Conservation (phyloP, 2,888 invertebrate species). For the Athrips mouffetella region DNA sequence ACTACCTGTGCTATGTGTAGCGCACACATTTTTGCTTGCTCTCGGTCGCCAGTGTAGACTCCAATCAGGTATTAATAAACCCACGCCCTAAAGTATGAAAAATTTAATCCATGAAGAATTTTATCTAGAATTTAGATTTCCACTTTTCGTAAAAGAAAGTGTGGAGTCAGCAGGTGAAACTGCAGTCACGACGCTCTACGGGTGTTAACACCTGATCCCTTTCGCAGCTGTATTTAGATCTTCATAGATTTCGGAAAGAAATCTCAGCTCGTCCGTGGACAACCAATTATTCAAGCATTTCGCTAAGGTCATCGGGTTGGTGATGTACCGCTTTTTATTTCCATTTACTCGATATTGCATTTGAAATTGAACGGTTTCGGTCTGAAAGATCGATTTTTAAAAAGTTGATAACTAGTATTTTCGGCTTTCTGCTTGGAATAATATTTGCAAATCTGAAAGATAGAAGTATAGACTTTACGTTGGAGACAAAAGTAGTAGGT, state of each 20-base stretch:
- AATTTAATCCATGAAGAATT: not conserved
- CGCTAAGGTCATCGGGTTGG: constrained; percentile 61
- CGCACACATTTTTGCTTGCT: too few species aligned
- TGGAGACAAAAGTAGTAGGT: too few species aligned
- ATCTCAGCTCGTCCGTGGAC: constrained; percentile 52
- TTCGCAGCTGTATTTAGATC: constrained; percentile 13
- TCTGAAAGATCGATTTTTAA: too few species aligned
- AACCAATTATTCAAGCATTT: constrained; percentile 70
- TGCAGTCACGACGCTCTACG: constrained; percentile 60
- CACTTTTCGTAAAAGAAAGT: constrained; percentile 28
- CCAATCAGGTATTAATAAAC: too few species aligned
- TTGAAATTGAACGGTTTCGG: constrained; percentile 41
- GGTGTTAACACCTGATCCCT: constrained; percentile 69
- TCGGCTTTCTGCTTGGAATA: too few species aligned
- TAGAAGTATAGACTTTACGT: too few species aligned
- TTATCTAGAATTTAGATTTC: not conserved
- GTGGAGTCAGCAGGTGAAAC: constrained; percentile 26
- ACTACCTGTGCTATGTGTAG: too few species aligned
- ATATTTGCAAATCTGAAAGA: too few species aligned
- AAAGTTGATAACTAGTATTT: too few species aligned
- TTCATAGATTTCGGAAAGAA: constrained; percentile 29
- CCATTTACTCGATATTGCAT: constrained; percentile 38
- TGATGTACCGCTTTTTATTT: constrained; percentile 52
- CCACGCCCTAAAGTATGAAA: too few species aligned
- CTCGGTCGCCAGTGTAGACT: too few species aligned